Base-by-base conservation (phyloP, 2,113 vertebrate species). In the Ochotona curzoniae region DNA sequence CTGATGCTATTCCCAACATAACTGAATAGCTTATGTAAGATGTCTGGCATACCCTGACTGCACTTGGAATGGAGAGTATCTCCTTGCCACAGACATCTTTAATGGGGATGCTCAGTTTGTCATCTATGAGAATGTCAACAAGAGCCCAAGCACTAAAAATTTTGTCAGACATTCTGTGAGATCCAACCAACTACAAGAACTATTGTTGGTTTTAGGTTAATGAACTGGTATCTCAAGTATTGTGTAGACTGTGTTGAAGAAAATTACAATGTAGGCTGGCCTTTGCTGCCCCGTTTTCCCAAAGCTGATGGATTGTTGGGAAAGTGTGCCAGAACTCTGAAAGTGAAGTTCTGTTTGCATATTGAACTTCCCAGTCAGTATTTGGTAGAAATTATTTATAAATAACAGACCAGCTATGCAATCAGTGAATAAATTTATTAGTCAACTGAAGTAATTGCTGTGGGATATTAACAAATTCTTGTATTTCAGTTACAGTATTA, bases 51-150 rank as follows among this genome's bases (percentile, higher is more conserved):
- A 14, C 18, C 66, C 63, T 28, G 30, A 69, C n/a, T 17, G 67
- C 49, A 20, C 83, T 93, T 93, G 84, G 92, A 93, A 76, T 80
- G 17, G 79, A 51, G 51, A 63, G 23, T 38, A 18, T 67, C 0
- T 74, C 71, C 63, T 61, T 67, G 47, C 3, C 3, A 80, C 28
- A 91, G 13, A 78, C 76, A 57, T 89, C 92, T 83, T 93, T 87
- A 73, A 11, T 93, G 93, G 73, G 87, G 89, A 91, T 84, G 66
- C 76, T 89, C 89, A 91, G 86, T 93, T 81, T 94, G 67, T 91
- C 67, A 7, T 93, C 71, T 83, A 73, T 81, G 87, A 91, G 92
- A 96, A 93, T 89, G 38, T 57, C 47, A 44, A 18, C 83, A 91
- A 81, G 87, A 82, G 49, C 83, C 87, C 87, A 93, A 82, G 44